Percentiles rank a stretch among this genome's conserved stretches.
phyloP scores from a whole-genome alignment of 2,113 vertebrate species.

The Poicephalus gulielmi region DNA sequence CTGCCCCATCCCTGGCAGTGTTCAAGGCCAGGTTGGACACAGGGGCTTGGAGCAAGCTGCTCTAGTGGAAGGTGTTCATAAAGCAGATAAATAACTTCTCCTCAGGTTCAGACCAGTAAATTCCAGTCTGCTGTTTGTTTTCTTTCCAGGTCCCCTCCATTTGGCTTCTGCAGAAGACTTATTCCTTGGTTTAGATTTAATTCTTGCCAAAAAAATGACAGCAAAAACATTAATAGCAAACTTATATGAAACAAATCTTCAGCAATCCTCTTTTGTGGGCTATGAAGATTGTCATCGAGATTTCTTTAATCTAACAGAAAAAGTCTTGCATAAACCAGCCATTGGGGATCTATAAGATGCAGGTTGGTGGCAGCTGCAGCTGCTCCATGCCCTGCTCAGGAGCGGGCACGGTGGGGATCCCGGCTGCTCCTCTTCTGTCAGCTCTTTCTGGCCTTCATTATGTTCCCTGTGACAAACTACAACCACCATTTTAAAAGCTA shows the following conservation, averaged over 20 bases:
- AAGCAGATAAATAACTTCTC: background rate
- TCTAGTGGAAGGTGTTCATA: background rate
- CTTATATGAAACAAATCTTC: background rate
- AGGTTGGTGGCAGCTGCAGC: background rate
- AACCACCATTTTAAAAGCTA: background rate
- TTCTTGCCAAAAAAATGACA: background rate
- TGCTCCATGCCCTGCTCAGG: rapidly evolving
- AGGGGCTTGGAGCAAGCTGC: background rate
- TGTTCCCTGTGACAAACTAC: background rate
- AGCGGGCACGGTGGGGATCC: background rate
- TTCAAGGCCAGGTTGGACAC: background rate
- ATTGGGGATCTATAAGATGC: background rate
- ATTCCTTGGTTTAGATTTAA: background rate
- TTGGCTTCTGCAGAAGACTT: background rate
- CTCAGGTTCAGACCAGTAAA: background rate
- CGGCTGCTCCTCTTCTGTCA: background rate
- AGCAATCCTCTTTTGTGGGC: background rate
- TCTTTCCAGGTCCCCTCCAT: background rate
- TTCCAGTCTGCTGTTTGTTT: background rate
- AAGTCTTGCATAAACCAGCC: background rate
- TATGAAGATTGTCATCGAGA: background rate
- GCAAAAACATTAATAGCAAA: background rate
- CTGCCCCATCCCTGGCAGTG: background rate
- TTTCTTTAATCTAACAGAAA: background rate
- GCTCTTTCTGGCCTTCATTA: background rate